Base-by-base conservation (phyloP, 2,113 vertebrate species). In the Glareola pratincola region DNA sequence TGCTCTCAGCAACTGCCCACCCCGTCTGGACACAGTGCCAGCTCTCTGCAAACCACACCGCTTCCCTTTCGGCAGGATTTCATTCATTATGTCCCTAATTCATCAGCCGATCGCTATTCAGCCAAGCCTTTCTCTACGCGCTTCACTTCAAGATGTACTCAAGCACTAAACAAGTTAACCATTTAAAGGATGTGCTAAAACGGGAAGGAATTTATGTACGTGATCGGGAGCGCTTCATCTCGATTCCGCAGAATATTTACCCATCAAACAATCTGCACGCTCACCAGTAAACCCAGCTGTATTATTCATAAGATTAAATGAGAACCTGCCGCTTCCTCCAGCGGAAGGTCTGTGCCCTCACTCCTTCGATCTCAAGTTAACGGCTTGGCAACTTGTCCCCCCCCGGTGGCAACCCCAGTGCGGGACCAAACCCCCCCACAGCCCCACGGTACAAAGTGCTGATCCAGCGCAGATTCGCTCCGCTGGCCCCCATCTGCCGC, bases 361-460 rank as follows among this genome's bases (percentile, higher is more conserved):
- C 29, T 64, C 48, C 36, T 88, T 8, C 53, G 36, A 34, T 15
- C 2, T 0, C 36, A 64, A 53, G 17, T 9, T 15, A 43, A 45
- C 3, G 37, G 22, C 37, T 62, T 48, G n/a, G 47, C 39, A 86
- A 16, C 12, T 59, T 22, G 30, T 18, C 34, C 16, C 30, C 48
- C 34, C 16, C 30, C 48, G 34, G 2, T 3, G n/a, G 37, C 27
- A 43, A 16, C 2, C 1, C 32, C 43, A 63, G 27, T 0, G 22
- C 0, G 2, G 27, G 37, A 64, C 26, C 53, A 60, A 91, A 45
- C 22, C 34, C 54, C 54, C 64, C 30, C 14, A 1, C n/a, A 68
- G 66, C 63, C 53, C 59, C 45, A 4, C 0, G 56, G 67, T 2
- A 47, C 69, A 47, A 57, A 79, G 21, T 0, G 3, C 78, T 43